Evolutionary conservation across 1,140 invertebrate genomes (phyloP), one percentile per base, ranked within the genome.

Genomic region (Psilanteris sp.): DNA sequence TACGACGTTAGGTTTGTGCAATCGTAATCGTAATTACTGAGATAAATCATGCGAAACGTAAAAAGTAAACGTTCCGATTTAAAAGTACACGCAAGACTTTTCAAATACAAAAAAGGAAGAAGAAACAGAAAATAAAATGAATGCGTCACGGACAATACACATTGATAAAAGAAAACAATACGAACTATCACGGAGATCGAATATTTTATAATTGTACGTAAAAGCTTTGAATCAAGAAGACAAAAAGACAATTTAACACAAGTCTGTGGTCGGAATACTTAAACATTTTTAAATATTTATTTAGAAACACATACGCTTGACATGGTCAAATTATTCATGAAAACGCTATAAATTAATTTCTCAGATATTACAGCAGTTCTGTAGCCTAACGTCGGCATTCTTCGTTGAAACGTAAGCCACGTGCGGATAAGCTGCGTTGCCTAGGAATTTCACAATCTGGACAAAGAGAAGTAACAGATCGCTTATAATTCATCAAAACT

Each of bases 401-500:
- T 84, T 84, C 79, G 77, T 84, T 80, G 81, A 81, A 85, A 74
- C 76, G 57, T 77, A 81, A 82, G 66, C 84, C 76, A 87, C 81
- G 82, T 79, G 79, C 83, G 54, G 50, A 81, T 75, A 80, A 82
- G 74, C 79, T 83, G 80, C 77, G 54, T 82, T 79, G 71, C 76
- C 72, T 66, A 86, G 80, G 81, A 84, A 83, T 83, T 81, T 81
- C 80, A 85, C 81, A 80, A 83, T 79, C 79, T 78, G 81, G 78
- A 84, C 79, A 78, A 85, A 80, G 57, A 83, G 77, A 86, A 81
- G 80, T 67, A 80, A 83, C 84, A 83, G 83, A 84, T 87, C 81
- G 83, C 84, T 86, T 85, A 81, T 82, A 79, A 87, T 87, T 87
- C 84, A 88, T 87, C 78, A 87, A 84, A 87, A 84, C 84, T 87